Percentiles rank a stretch among this genome's conserved stretches.
Evolutionary conservation across 2,888 invertebrate genomes (phyloP).

Genomic region (Heliconius cydno): DNA sequence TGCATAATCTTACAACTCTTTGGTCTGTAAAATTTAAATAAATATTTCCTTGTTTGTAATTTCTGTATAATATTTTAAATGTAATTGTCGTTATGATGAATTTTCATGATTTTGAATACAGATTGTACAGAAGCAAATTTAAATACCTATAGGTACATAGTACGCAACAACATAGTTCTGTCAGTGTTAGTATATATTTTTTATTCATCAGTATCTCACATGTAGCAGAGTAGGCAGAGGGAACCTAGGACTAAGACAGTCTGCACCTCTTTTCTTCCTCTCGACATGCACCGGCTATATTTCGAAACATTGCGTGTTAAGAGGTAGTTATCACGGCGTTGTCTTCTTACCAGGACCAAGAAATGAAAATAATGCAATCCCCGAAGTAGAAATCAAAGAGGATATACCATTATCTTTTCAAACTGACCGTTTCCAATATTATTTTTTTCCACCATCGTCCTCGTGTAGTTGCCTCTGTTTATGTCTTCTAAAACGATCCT

Average conservation of each 20-base stretch:
- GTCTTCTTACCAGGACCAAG: background rate
- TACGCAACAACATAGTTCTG: too few species aligned
- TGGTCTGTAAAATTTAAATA: background rate
- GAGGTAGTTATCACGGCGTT: background rate
- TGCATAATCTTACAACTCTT: background rate
- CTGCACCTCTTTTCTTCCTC: too few species aligned
- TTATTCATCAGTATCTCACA: too few species aligned
- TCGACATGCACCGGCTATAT: too few species aligned
- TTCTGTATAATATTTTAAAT: background rate
- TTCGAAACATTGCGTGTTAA: background rate
- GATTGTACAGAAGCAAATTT: too few species aligned
- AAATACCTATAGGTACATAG: too few species aligned
- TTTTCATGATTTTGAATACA: background rate
- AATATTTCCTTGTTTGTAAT: background rate
- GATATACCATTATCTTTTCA: slow-evolving; percentile 25
- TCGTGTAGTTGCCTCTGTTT: slow-evolving; percentile 88
- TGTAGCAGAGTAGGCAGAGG: too few species aligned
- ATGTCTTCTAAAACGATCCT: slow-evolving; percentile 92
- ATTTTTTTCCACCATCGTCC: slow-evolving; percentile 79
- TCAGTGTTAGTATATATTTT: too few species aligned
- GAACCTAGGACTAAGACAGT: too few species aligned
- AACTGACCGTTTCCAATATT: slow-evolving; percentile 56
- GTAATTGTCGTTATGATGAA: background rate
- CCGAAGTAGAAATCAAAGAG: too few species aligned
- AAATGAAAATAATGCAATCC: too few species aligned